A percentile compares a stretch with the other conserved stretches of the same genome.
These are phyloP conservation scores for Megaustenia siamemsis DNA, from an alignment of 2,888 invertebrate species.

Conservation along the genomic window DNA sequence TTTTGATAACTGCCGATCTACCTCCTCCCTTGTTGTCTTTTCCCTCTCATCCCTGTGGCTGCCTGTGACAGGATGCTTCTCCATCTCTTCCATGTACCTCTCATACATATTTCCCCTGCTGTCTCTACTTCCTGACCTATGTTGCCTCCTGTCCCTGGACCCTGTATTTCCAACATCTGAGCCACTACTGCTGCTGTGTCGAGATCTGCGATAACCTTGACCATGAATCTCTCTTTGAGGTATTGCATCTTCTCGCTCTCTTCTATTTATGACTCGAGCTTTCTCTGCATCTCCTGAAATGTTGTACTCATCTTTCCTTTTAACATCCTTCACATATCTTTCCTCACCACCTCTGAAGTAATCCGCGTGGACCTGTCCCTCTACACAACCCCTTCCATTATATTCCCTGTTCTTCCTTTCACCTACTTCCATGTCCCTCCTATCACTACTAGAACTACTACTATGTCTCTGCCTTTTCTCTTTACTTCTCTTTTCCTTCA, in stretches of 20 bases:
- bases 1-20: neutral
- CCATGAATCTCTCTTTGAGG: conserved; percentile 25
- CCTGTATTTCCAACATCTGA: conserved; percentile 5
- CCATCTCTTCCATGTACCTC: conserved; percentile 32
- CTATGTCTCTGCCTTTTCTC: conserved; percentile 43
- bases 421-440: conserved; percentile 11
- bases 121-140: conserved; percentile 43
- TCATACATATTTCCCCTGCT: conserved; percentile 15
- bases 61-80: conserved; percentile 1
- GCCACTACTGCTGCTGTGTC: conserved; percentile 47
- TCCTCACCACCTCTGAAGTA: conserved; percentile 14
- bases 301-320: conserved; percentile 4
- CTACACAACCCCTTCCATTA: conserved; percentile 34
- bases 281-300: neutral
- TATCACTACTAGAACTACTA: conserved; percentile 50
- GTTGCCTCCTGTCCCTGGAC: conserved; percentile 39
- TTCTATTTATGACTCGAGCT: neutral
- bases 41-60: conserved; percentile 14
- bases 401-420: neutral
- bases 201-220: neutral
- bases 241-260: conserved; percentile 11
- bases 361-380: conserved; percentile 37
- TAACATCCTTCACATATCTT: neutral
- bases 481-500: conserved; percentile 30
- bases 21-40: conserved; percentile 7